Conservation (phyloP, 2,888 invertebrate species). For the Tryphoninae sp. region DNA sequence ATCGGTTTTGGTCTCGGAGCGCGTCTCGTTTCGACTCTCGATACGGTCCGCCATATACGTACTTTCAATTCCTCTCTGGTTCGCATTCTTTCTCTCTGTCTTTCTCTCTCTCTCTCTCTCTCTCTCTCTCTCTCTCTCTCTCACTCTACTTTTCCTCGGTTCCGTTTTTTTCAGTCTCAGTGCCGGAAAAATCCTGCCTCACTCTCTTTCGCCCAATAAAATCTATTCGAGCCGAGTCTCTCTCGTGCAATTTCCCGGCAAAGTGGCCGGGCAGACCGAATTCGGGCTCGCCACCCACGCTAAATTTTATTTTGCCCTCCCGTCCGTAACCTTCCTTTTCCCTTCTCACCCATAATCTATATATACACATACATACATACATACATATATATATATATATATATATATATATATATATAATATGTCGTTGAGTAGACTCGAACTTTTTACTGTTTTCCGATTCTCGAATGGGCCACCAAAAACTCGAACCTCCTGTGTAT, state of each 20-base stretch:
- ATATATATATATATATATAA: not conserved
- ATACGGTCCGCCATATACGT: conserved; percentile 42
- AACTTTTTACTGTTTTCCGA: conserved; percentile 72
- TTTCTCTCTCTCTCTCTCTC: conserved; percentile 46
- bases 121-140: conserved; percentile 37
- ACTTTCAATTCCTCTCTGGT: conserved; percentile 52
- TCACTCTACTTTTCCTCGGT: conserved; percentile 38
- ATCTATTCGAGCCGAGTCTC: conserved; percentile 64
- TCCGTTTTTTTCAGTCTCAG: conserved; percentile 49
- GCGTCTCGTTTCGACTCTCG: conserved; percentile 60
- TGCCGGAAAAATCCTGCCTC: conserved; percentile 57
- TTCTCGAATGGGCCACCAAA: conserved; percentile 63
- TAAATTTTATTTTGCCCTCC: conserved; percentile 67
- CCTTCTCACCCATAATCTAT: conserved; percentile 16
- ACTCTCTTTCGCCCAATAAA: conserved; percentile 70
- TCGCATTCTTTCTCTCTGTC: conserved; percentile 40
- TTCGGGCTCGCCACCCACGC: conserved; percentile 56
- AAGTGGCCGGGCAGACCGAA: conserved; percentile 56
- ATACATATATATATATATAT: not conserved
- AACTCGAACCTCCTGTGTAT: conserved; percentile 23
- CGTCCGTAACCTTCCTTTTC: conserved; percentile 14
- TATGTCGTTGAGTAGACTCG: conserved; percentile 59
- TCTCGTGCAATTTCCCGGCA: conserved; percentile 64
- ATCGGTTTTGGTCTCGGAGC: conserved; percentile 19
- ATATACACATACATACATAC: not conserved